phyloP scores from a whole-genome alignment of 2,888 invertebrate species.

The Leptopilina myrica region DNA sequence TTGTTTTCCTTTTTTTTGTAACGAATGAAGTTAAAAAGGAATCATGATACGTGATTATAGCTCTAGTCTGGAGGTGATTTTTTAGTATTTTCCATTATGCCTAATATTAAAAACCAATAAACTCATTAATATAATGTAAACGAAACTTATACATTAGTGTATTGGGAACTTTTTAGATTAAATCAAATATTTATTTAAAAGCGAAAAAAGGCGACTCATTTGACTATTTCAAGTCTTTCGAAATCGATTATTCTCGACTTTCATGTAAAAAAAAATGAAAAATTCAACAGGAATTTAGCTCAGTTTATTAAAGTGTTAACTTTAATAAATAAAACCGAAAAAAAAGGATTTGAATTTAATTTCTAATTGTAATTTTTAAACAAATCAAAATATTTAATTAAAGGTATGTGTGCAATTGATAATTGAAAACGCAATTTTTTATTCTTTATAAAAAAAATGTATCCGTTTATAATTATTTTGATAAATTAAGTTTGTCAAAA shows the following conservation, averaged over 20 bases:
- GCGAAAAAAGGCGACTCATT: not conserved
- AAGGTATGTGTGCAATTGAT: slow-evolving; percentile 21
- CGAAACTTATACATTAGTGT: slow-evolving; percentile 28
- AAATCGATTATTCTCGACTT: slow-evolving; percentile 4
- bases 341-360: no score
- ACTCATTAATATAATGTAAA: slow-evolving; percentile 22
- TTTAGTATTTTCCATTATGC: slow-evolving; percentile 53
- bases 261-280: not conserved
- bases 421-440: no score
- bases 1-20: slow-evolving; percentile 11
- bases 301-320: no score
- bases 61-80: slow-evolving; percentile 67
- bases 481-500: not conserved
- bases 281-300: not conserved
- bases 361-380: no score
- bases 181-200: slow-evolving; percentile 2
- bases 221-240: not conserved
- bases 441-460: not conserved
- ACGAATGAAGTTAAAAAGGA: slow-evolving; percentile 45
- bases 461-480: not conserved
- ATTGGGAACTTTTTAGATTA: slow-evolving; percentile 26
- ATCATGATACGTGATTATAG: slow-evolving; percentile 66
- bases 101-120: slow-evolving; percentile 43
- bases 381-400: no score
- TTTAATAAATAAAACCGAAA: no score